Base-by-base conservation (phyloP, 1,140 invertebrate species). In the Temnothorax nylanderi region DNA sequence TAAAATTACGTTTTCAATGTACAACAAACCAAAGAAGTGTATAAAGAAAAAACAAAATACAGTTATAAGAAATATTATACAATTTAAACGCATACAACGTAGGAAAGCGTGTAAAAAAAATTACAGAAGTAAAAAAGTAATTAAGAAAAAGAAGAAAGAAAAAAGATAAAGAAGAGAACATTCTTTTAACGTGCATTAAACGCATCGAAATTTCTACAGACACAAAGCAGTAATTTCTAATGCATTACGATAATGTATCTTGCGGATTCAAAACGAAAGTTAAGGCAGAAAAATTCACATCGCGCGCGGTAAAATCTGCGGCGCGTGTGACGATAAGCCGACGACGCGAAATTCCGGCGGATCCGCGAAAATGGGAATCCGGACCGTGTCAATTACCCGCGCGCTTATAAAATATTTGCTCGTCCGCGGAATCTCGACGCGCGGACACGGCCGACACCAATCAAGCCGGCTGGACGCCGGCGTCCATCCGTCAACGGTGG, bases 381-480 rank as follows among this genome's bases (percentile, higher is more conserved):
- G 54, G 41, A 32, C 60, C 49, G 87, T 74, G 87, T 88, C 87
- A 88, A 88, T 88, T 88, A 78, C 69, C 54, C 60, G 85, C 74
- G 74, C 75, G 64, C 86, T 87, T 88, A 88, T 87, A 80, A 88
- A 88, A 87, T 88, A 87, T 88, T 88, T 88, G 77, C 78, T 64
- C 69, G 76, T 56, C 56, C 56, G 87, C 56, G 71, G 78, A 86
- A 65, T 86, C 64, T 71, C 77, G 75, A 77, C 87, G 87, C 47
- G 62, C 84, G 60, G 37, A 86, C 74, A 82, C 54, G 75, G 65
- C 32, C 32, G 56, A 87, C 87, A 71, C 74, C 87, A 81, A 87
- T 78, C 87, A 88, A 74, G 81, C 74, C 51, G 34, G 16, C 54
- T 64, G 67, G 75, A 82, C 77, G 81, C 78, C 78, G 65, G 69